phyloP scores from a whole-genome alignment of 1,140 invertebrate genomes.

The Drosophila fuyamai region DNA sequence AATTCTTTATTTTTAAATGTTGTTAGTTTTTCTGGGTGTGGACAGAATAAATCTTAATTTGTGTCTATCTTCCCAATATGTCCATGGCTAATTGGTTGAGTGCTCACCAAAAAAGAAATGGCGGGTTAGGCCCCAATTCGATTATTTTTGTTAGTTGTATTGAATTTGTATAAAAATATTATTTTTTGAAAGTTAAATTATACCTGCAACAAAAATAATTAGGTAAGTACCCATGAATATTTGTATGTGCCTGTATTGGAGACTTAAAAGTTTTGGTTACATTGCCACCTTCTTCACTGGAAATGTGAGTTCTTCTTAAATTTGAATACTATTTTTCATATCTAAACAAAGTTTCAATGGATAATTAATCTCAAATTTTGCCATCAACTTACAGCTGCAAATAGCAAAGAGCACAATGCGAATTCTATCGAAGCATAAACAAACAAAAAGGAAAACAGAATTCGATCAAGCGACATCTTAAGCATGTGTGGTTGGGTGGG shows the following conservation, averaged over 20 bases:
- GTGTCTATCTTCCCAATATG: conserved; percentile 1
- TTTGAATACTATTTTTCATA: not conserved
- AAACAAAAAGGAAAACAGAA: conserved; percentile 13
- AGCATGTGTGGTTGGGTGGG: conserved; percentile 31
- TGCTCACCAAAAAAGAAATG: not conserved
- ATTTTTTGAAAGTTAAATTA: not conserved
- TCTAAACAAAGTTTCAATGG: not conserved
- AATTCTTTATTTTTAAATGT: not conserved
- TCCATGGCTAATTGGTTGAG: not conserved
- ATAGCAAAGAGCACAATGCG: not conserved
- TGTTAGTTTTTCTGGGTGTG: not conserved
- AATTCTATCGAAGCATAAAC: conserved; percentile 17
- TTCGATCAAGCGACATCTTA: conserved; percentile 24
- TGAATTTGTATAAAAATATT: too few species aligned
- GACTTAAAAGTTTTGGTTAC: not conserved
- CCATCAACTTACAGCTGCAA: conserved; percentile 16
- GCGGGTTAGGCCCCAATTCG: not conserved
- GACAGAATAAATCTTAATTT: not conserved
- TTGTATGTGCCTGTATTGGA: not conserved
- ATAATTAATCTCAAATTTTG: not conserved
- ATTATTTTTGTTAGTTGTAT: not conserved
- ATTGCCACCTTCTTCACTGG: not conserved
- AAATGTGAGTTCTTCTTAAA: not conserved
- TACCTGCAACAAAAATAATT: not conserved
- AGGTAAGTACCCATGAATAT: not conserved